Percentiles rank a stretch among this genome's conserved stretches.
Evolutionary conservation across 2,113 vertebrate species (phyloP).

Genomic region (Petrocephalus microphthalmus): DNA sequence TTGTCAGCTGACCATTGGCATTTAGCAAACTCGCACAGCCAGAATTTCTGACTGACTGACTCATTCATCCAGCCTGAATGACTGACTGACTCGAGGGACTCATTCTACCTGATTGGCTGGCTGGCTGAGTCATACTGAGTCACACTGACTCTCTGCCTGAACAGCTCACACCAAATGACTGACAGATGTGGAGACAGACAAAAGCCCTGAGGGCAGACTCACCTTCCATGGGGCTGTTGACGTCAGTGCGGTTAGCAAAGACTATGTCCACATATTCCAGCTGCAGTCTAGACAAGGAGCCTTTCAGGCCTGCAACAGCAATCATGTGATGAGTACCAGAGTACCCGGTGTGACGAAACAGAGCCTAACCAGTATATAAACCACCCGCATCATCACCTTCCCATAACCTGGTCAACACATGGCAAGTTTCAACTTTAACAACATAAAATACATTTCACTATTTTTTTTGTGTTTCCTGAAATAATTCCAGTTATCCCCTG

Average conservation of each 20-base stretch:
- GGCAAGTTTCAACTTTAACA: not conserved
- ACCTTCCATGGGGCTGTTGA: slow-evolving; percentile 87
- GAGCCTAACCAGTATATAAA: not conserved
- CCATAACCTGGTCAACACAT: not conserved
- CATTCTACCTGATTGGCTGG: not conserved
- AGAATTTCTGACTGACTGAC: not conserved
- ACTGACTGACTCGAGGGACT: not conserved
- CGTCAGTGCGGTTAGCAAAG: slow-evolving; percentile 78
- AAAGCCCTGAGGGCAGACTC: slow-evolving; percentile 19
- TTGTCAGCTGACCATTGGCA: not conserved
- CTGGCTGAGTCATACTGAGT: not conserved
- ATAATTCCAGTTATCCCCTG: not conserved
- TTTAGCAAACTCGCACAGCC: not conserved
- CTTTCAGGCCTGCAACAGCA: slow-evolving; percentile 67
- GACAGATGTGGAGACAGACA: not conserved
- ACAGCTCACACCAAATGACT: slow-evolving; percentile 1
- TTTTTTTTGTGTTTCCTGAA: not conserved
- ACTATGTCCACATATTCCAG: slow-evolving; percentile 83
- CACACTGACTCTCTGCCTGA: not conserved
- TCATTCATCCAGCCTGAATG: not conserved
- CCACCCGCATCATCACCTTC: not conserved
- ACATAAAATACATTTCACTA: not conserved
- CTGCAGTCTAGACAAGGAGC: slow-evolving; percentile 79
- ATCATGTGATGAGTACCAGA: slow-evolving; percentile 5
- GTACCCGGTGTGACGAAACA: not conserved